phyloP scores from a whole-genome alignment of 2,113 vertebrate species.

The Anser brachyrhynchus region DNA sequence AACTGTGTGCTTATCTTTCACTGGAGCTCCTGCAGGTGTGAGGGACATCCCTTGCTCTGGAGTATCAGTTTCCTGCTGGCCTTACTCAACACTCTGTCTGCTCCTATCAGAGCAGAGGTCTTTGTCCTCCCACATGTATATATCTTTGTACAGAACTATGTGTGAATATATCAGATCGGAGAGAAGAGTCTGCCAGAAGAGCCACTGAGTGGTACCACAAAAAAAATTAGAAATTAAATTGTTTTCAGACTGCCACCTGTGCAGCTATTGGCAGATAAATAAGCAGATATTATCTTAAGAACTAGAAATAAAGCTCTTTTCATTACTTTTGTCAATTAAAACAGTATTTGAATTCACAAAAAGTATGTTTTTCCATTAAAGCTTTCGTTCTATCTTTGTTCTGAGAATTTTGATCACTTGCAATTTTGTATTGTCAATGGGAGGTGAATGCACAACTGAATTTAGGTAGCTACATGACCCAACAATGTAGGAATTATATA shows the following conservation, averaged over 20 bases:
- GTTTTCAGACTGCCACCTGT: background rate
- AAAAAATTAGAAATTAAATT: background rate
- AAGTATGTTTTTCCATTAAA: background rate
- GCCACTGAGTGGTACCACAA: background rate
- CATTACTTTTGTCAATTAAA: background rate
- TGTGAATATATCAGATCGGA: background rate
- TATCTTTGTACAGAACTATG: background rate
- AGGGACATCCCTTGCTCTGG: background rate
- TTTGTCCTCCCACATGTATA: background rate
- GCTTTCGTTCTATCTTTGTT: background rate
- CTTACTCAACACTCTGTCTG: background rate
- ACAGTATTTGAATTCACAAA: background rate
- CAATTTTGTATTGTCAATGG: background rate
- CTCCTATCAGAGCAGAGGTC: background rate
- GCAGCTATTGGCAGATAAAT: background rate
- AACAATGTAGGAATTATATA: background rate
- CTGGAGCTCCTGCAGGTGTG: background rate
- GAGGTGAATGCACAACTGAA: background rate
- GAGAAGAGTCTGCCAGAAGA: background rate
- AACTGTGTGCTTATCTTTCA: background rate
- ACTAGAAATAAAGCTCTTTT: background rate
- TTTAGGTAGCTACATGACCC: background rate
- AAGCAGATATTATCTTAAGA: background rate
- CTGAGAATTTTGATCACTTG: background rate
- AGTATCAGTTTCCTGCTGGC: background rate